A percentile compares a stretch with the other conserved stretches of the same genome.
These are phyloP conservation scores for Drosophila saltans DNA, from an alignment of 1,140 invertebrate genomes.

Conservation along the genomic window DNA sequence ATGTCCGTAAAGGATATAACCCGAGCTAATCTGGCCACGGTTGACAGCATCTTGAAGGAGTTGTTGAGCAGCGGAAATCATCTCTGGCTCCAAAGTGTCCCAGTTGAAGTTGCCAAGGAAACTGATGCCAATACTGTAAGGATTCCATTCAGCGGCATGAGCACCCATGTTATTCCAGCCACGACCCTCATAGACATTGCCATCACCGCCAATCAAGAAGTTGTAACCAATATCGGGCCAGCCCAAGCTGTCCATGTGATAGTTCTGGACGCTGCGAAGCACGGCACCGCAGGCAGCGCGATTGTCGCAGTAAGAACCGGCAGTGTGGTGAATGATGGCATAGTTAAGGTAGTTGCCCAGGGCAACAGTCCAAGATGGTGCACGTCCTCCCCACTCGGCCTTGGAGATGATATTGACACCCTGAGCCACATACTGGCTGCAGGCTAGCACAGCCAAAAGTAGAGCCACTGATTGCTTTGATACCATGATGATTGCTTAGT, in stretches of 20 bases:
- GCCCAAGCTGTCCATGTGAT: conserved; percentile 85
- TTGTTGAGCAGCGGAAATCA: conserved; percentile 84
- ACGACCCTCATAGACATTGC: conserved; percentile 87
- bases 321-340: conserved; percentile 91
- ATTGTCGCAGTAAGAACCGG: conserved; percentile 85
- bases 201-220: conserved; percentile 85
- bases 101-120: conserved; percentile 85
- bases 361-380: conserved; percentile 82
- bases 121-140: conserved; percentile 87
- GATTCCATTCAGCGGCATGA: conserved; percentile 88
- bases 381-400: conserved; percentile 86
- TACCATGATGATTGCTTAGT: conserved; percentile 35
- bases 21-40: conserved; percentile 84
- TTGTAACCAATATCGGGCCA: conserved; percentile 90
- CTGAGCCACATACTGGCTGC: conserved; percentile 57
- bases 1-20: conserved; percentile 88
- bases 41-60: conserved; percentile 87
- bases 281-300: conserved; percentile 83
- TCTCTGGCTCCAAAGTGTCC: conserved; percentile 54
- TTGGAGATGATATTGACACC: conserved; percentile 84
- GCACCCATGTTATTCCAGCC: conserved; percentile 88
- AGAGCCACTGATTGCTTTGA: conserved; percentile 2
- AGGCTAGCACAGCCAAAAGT: conserved; percentile 57
- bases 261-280: conserved; percentile 85
- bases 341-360: conserved; percentile 87